Evolutionary conservation across 2,888 invertebrate species (phyloP), one percentile per base, ranked within the genome.

Genomic region (Erannis defoliaria): DNA sequence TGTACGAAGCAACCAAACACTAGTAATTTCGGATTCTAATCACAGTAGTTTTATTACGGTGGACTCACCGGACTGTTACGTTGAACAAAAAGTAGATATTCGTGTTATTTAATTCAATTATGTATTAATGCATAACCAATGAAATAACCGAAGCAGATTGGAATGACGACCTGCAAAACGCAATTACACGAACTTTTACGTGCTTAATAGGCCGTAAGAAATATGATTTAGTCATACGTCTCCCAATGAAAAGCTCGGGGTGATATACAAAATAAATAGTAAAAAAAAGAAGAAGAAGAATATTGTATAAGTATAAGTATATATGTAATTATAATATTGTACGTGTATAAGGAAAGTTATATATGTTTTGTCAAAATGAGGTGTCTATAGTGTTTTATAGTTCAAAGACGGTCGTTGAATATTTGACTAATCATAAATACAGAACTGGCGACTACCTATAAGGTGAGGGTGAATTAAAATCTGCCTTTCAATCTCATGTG

Each of bases 71-170:
- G 14, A 26, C 37, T 8, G 29, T 38, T 46, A 35, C 51, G 21
- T 29, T 8, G 23, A 9, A 35, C 35, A 43, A 57, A 49, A 56
- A 57, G 45, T 21, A 45, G 19, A 29, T 3, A 43, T 29, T 50
- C 43, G 31, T 31, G 21, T 53, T 53, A 59, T 46, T 59, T 40
- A 46, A 59, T 59, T 53, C 31, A 59, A 53, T 53, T 59, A 53
- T 40, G 29, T 38, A 29, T 26, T 38, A 51, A 51, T 26, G 40
- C 43, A 35, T 40, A 59, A 51, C 45, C 51, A 37, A 43, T 45
- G 51, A 38, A 51, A 45, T 51, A 45, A 53, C 58, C 46, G 23
- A 29, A 53, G 29, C 53, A 16, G 31, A 59, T 59, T 40, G 33
- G 33, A 16, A 37, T 46, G 46, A 46, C 29, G 46, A 40, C 45